A percentile compares a stretch with the other conserved stretches of the same genome.
phyloP scores from a whole-genome alignment of 2,797 vertebrate genomes.

The Characodon lateralis region DNA sequence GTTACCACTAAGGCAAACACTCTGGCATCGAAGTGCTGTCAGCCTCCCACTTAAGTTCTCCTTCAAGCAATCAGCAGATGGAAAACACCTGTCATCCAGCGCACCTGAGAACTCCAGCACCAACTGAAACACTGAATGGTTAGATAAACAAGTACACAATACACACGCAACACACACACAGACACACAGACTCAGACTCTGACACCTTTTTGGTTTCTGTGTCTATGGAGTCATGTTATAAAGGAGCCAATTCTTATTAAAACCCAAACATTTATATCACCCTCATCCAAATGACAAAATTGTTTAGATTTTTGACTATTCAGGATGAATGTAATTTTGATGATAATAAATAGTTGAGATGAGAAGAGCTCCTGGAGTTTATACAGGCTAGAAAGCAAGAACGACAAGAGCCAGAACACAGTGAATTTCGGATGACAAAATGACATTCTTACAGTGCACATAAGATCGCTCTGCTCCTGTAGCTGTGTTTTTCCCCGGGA shows the following conservation, averaged over 20 bases:
- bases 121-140: too few relatives aligned
- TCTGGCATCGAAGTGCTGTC: too few relatives aligned
- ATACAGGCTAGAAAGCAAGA: not conserved
- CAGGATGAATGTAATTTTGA: not conserved
- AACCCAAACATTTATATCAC: not conserved
- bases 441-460: conserved; percentile 1
- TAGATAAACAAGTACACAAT: too few relatives aligned
- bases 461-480: conserved; percentile 2
- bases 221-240: not conserved
- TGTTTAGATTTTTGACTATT: not conserved
- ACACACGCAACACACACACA: too few relatives aligned
- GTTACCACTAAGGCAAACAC: too few relatives aligned
- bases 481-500: conserved; percentile 5
- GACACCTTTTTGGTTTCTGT: not conserved
- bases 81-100: too few relatives aligned
- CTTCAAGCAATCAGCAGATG: too few relatives aligned
- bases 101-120: too few relatives aligned
- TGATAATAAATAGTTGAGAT: not conserved
- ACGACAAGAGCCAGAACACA: conserved; percentile 1
- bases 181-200: too few relatives aligned
- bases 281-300: not conserved
- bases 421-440: conserved; percentile 15
- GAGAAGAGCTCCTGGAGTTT: conserved; percentile 3
- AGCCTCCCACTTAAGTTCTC: too few relatives aligned
- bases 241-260: not conserved